These are phyloP conservation scores for Eulimnadia texana DNA, from an alignment of 1,140 invertebrate genomes.

Conservation along the genomic window DNA sequence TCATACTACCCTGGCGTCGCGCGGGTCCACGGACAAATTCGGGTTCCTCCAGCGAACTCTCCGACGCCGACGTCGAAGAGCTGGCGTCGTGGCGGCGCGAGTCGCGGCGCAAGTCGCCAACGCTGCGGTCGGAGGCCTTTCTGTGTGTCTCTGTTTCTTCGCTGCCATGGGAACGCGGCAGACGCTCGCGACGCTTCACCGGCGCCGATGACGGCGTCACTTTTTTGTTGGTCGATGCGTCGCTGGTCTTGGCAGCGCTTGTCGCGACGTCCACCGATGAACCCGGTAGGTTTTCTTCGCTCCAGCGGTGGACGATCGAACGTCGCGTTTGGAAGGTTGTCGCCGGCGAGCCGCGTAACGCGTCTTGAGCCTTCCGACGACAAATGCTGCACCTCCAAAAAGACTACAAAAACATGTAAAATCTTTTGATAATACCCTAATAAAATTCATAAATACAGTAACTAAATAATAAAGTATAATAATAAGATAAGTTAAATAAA, in stretches of 20 bases:
- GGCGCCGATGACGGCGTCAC: constrained; percentile 1
- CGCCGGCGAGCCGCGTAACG: background rate
- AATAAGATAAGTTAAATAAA: no score
- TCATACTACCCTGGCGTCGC: background rate
- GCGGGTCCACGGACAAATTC: background rate
- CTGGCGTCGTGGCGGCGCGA: background rate
- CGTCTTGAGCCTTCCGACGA: constrained; percentile 41
- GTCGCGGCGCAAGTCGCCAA: background rate
- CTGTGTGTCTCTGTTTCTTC: background rate
- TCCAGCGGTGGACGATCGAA: background rate
- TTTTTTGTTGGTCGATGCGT: background rate
- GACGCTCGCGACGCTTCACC: constrained; percentile 15
- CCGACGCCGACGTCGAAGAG: constrained; percentile 18
- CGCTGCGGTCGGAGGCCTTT: background rate
- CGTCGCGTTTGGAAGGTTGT: background rate
- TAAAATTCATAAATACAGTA: no score
- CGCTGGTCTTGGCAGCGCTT: background rate
- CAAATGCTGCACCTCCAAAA: constrained; percentile 66
- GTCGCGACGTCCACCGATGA: background rate
- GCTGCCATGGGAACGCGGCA: constrained; percentile 17
- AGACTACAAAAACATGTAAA: constrained; percentile 37
- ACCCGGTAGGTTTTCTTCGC: background rate
- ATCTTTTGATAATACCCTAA: no score
- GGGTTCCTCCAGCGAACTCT: constrained; percentile 19
- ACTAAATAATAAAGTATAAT: no score